Conservation (phyloP, 2,113 vertebrate genomes). For the Acanthochromis polyacanthus region DNA sequence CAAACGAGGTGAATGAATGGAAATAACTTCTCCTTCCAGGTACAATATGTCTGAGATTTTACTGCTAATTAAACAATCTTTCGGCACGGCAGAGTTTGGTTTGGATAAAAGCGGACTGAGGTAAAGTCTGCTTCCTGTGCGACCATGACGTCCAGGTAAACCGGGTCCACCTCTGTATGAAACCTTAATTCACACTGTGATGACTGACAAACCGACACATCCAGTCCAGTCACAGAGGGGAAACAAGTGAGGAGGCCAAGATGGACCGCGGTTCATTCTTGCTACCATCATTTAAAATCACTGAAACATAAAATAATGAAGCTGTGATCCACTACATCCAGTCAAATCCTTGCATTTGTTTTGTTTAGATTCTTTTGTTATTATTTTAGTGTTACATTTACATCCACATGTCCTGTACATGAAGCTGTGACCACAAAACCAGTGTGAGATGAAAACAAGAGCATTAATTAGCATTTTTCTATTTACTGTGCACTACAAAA, state of each 20-base stretch:
- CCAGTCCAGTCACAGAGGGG: not conserved
- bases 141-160: conserved; percentile 30
- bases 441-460: too few species aligned
- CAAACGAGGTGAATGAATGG: not conserved
- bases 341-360: too few species aligned
- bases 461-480: too few species aligned
- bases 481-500: too few species aligned
- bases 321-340: too few species aligned
- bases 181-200: conserved; percentile 7
- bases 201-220: conserved; percentile 3
- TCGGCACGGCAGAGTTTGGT: conserved; percentile 25
- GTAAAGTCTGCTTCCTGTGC: conserved; percentile 34
- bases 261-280: not conserved
- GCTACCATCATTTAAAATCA: too few species aligned
- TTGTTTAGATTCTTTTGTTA: too few species aligned
- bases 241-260: not conserved
- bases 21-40: conserved; percentile 26
- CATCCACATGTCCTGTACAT: too few species aligned
- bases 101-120: conserved; percentile 42
- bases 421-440: too few species aligned
- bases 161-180: conserved; percentile 11
- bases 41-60: conserved; percentile 13
- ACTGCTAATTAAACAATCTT: conserved; percentile 37
- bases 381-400: too few species aligned
- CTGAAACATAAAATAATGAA: too few species aligned